phyloP scores from a whole-genome alignment of 1,140 invertebrate genomes.

The Epicauta chinensis region DNA sequence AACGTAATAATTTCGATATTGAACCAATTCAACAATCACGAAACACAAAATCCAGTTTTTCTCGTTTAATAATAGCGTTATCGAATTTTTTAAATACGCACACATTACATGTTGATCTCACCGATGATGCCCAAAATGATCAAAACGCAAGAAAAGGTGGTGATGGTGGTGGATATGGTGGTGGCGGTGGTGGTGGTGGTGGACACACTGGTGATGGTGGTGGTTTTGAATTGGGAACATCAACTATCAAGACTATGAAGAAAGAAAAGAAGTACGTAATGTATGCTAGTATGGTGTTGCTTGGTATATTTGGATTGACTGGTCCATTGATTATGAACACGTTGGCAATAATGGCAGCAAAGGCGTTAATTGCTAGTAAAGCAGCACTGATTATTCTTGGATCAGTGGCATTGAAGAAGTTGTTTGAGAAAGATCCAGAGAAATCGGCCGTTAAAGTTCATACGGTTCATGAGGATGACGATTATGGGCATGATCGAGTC shows the following conservation, averaged over 20 bases:
- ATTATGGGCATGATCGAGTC: slow-evolving; percentile 29
- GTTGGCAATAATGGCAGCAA: slow-evolving; percentile 57
- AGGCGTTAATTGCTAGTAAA: slow-evolving; percentile 62
- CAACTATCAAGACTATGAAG: slow-evolving; percentile 26
- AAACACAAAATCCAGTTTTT: slow-evolving; percentile 11
- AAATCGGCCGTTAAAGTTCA: slow-evolving; percentile 57
- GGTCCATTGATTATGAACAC: slow-evolving; percentile 52
- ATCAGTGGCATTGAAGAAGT: slow-evolving; percentile 61
- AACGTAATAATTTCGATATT: slow-evolving; percentile 24
- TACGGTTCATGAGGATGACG: slow-evolving; percentile 29
- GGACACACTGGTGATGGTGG: slow-evolving; percentile 12
- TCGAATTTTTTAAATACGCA: slow-evolving; percentile 34
- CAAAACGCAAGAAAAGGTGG: slow-evolving; percentile 2
- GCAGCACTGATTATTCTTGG: slow-evolving; percentile 61
- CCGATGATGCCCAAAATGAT: slow-evolving; percentile 9
- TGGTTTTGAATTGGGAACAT: slow-evolving; percentile 17
- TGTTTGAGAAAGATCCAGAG: slow-evolving; percentile 56
- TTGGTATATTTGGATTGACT: slow-evolving; percentile 56
- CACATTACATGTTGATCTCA: slow-evolving; percentile 30
- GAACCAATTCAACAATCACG: neutral
- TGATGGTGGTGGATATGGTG: neutral
- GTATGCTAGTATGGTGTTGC: slow-evolving; percentile 50
- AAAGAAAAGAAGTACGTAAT: slow-evolving; percentile 33
- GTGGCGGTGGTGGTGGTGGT: slow-evolving; percentile 5
- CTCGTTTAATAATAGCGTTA: slow-evolving; percentile 23